phyloP scores from a whole-genome alignment of 2,113 vertebrate species.

The Crotalus viridis region DNA sequence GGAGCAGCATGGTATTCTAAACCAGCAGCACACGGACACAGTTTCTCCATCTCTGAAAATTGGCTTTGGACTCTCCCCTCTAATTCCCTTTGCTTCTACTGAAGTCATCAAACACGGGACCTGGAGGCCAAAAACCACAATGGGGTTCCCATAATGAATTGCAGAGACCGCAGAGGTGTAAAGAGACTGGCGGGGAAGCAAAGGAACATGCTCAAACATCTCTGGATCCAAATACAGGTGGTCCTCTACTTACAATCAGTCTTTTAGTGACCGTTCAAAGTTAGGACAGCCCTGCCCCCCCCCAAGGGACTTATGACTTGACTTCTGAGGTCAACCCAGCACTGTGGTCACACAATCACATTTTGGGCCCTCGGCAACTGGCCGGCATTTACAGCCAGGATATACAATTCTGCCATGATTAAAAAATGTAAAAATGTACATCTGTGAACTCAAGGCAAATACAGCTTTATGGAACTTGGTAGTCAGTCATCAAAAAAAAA shows the following conservation, averaged over 20 bases:
- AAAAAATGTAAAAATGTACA: not conserved
- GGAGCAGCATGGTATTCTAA: conserved; percentile 25
- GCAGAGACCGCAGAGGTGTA: no score
- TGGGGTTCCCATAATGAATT: no score
- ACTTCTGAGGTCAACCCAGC: not conserved
- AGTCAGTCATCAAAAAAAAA: not conserved
- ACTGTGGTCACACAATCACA: not conserved
- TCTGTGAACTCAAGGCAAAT: not conserved
- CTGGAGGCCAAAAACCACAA: not conserved
- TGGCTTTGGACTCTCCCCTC: not conserved
- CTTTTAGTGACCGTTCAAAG: not conserved
- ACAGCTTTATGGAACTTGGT: not conserved
- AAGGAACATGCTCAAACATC: not conserved
- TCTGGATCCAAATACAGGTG: not conserved
- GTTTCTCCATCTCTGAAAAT: not conserved
- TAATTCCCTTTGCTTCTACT: not conserved
- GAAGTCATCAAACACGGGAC: not conserved
- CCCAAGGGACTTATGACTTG: not conserved
- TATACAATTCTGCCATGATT: not conserved
- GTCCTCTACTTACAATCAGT: not conserved
- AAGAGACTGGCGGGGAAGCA: not conserved
- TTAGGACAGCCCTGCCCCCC: not conserved
- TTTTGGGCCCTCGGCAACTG: not conserved
- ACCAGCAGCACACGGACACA: not conserved
- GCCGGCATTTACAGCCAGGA: not conserved